Percentiles rank a stretch among this genome's conserved stretches.
Conservation (phyloP, 2,797 vertebrate genomes). For the Schizothorax lantsangensis region DNA sequence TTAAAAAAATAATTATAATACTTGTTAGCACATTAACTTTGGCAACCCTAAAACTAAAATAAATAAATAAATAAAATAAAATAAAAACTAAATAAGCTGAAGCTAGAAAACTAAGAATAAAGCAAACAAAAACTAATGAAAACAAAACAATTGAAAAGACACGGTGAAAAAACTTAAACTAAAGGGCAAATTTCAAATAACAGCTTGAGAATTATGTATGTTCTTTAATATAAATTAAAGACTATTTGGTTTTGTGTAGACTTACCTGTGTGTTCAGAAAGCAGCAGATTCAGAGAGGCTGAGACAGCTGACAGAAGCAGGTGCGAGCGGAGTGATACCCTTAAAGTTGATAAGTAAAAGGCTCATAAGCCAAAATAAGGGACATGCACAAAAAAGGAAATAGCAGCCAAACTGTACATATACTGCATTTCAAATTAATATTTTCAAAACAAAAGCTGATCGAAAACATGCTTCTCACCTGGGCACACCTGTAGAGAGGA, state of each 20-base stretch:
- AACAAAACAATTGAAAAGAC: not conserved
- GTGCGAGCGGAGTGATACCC: slow-evolving; percentile 31
- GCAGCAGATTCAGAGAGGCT: slow-evolving; percentile 76
- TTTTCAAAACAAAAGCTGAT: not conserved
- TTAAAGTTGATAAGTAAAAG: not conserved
- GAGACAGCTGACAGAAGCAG: slow-evolving; percentile 71
- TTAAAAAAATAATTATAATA: not conserved
- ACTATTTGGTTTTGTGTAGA: not conserved
- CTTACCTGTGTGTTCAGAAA: slow-evolving; percentile 85
- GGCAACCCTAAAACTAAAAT: not conserved
- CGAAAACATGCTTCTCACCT: slow-evolving; percentile 75
- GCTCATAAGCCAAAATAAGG: not conserved
- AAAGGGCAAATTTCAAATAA: not conserved
- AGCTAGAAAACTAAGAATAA: not conserved
- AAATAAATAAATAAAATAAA: not conserved
- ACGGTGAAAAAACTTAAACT: not conserved
- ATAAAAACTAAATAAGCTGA: not conserved
- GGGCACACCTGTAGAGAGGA: slow-evolving; percentile 66
- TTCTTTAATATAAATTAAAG: not conserved
- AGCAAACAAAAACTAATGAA: not conserved
- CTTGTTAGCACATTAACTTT: not conserved
- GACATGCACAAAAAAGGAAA: not conserved
- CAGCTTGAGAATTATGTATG: not conserved
- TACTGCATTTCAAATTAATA: too few species aligned
- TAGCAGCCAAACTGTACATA: not conserved